Percentiles rank a stretch among this genome's conserved stretches.
These are phyloP conservation scores for Agonopterix heracliana DNA, from an alignment of 2,888 invertebrate genomes.

Conservation along the genomic window DNA sequence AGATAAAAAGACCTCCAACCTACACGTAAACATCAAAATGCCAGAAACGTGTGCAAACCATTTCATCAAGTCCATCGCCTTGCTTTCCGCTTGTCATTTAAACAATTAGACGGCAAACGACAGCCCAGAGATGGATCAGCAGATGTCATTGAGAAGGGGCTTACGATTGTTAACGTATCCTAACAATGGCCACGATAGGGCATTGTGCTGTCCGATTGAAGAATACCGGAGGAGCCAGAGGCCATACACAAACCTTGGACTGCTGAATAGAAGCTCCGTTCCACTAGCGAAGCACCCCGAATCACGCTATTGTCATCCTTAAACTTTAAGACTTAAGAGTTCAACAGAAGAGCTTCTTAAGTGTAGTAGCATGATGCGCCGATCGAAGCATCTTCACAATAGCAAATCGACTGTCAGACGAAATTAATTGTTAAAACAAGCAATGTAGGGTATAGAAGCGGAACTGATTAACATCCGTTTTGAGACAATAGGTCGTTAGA, in stretches of 20 bases:
- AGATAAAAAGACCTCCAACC: too few relatives aligned
- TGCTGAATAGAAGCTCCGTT: slow-evolving; percentile 35
- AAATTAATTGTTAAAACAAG: slow-evolving; percentile 2
- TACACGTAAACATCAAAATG: background rate
- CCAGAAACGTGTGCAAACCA: too few relatives aligned
- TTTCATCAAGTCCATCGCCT: too few relatives aligned
- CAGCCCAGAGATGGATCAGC: slow-evolving; percentile 39
- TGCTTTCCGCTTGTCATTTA: too few relatives aligned
- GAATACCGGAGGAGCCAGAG: slow-evolving; percentile 59
- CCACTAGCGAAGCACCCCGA: too few relatives aligned
- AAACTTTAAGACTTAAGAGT: too few relatives aligned
- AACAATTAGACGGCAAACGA: slow-evolving; percentile 10
- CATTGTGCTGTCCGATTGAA: slow-evolving; percentile 66
- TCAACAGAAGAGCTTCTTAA: background rate
- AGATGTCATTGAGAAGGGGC: slow-evolving; percentile 69
- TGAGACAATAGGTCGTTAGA: slow-evolving; percentile 41
- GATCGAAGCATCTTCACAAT: slow-evolving; percentile 4
- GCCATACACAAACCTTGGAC: slow-evolving; percentile 62
- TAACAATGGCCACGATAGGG: slow-evolving; percentile 51
- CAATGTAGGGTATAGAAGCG: slow-evolving; percentile 8
- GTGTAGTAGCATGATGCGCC: background rate
- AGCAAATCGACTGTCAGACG: slow-evolving; percentile 3
- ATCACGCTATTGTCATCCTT: background rate
- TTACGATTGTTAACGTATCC: slow-evolving; percentile 37
- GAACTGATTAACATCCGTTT: slow-evolving; percentile 28